A percentile compares a stretch with the other conserved stretches of the same genome.
Conservation (phyloP, 2,888 invertebrate species). For the Ochropleura leucogaster region DNA sequence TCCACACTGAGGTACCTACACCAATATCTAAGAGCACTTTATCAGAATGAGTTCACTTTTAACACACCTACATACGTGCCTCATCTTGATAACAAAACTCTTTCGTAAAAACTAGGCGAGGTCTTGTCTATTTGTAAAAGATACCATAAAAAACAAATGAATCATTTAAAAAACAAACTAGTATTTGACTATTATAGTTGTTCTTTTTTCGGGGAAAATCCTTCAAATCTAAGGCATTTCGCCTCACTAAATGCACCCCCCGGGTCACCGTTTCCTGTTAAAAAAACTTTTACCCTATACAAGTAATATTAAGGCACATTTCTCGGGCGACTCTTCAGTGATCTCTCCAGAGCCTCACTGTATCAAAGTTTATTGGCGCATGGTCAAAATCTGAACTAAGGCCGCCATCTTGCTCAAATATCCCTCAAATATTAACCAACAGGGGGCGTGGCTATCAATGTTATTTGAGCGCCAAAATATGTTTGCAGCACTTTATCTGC, state of each 20-base stretch:
- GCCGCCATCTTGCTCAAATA: background rate
- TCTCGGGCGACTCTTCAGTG: too few relatives aligned
- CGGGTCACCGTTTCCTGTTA: too few relatives aligned
- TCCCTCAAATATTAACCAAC: too few relatives aligned
- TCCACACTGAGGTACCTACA: background rate
- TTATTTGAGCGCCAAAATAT: background rate
- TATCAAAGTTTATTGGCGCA: too few relatives aligned
- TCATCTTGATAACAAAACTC: constrained; percentile 38
- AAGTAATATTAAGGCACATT: too few relatives aligned
- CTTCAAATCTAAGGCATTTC: too few relatives aligned
- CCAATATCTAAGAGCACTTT: constrained; percentile 19
- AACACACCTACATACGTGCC: constrained; percentile 11
- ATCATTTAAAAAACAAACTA: background rate
- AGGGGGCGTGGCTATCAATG: background rate
- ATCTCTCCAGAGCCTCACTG: too few relatives aligned
- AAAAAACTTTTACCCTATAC: too few relatives aligned
- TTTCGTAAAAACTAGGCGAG: constrained; percentile 2
- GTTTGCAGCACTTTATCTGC: background rate
- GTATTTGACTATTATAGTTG: background rate
- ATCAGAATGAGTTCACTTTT: constrained; percentile 44
- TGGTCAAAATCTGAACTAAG: background rate
- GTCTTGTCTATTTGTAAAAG: background rate
- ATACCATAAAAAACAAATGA: constrained; percentile 8
- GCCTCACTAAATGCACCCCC: too few relatives aligned
- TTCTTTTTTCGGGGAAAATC: too few relatives aligned